A percentile compares a stretch with the other conserved stretches of the same genome.
These are phyloP conservation scores for Acutogordius australiensis DNA, from an alignment of 2,888 invertebrate genomes.

Conservation along the genomic window DNA sequence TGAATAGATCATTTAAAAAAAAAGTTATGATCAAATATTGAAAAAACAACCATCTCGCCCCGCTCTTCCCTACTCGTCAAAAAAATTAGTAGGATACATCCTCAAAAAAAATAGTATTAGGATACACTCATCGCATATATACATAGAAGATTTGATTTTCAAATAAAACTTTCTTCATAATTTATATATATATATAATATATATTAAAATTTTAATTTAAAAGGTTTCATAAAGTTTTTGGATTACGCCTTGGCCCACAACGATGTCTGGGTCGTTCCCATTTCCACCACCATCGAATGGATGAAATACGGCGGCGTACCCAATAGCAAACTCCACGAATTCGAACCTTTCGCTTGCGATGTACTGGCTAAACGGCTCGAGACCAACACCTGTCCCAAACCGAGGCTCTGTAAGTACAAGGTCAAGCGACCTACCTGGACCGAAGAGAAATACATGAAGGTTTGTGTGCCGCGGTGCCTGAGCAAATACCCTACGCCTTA, in stretches of 20 bases:
- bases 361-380: neutral
- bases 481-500: neutral
- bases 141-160: no score
- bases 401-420: neutral
- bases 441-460: neutral
- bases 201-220: no score
- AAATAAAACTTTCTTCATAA: no score
- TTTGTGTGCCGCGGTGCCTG: neutral
- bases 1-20: no score
- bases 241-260: neutral
- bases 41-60: no score
- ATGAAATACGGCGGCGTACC: constrained; percentile 2
- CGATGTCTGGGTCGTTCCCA: neutral
- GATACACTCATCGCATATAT: no score
- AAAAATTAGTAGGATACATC: no score
- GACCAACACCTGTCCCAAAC: neutral
- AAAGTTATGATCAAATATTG: no score
- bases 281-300: neutral
- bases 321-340: neutral
- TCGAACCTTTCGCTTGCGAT: neutral
- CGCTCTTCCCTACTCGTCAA: no score
- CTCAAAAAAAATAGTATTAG: no score
- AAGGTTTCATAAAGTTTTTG: neutral
- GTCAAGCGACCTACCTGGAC: neutral
- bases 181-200: no score